Evolutionary conservation across 2,888 invertebrate species (phyloP), one percentile per base, ranked within the genome.

Genomic region (Drosophila mettleri): DNA sequence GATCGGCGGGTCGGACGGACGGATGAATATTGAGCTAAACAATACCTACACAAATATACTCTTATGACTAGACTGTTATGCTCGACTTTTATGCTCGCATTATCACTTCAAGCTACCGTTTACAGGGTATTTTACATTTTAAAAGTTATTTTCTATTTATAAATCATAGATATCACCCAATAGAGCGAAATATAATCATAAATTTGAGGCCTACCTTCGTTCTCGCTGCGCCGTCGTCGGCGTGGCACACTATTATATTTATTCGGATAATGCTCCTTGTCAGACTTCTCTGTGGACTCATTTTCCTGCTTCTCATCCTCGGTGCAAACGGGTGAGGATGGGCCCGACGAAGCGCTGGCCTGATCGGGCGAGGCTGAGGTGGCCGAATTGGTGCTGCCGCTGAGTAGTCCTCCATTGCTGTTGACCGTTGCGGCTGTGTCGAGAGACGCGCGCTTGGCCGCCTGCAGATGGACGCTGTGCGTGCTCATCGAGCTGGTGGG

Each of bases 251-350:
- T 90, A 7, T 78, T 78, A 33, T 81, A 75, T 52, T 69, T 80
- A 52, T 61, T 65, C 24, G 58, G 55, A 53, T 88, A 88, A 71
- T 86, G 76, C 51, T 90, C 79, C 63, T 86, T 69, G 72, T 92
- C 81, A 16, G 91, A 92, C 87, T 94, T 94, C 89, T 94, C 94
- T 60, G 93, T 94, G 62, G 93, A 92, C 86, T 94, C 94, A 53
- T 93, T 93, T 78, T 94, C 94, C 84, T 94, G 94, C 78, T 94
- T 94, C 67, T 93, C 93, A 63, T 93, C 93, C 78, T 93, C 93
- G 1, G 93, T 93, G 58, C 92, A 91, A 18, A 92, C 92, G 3
- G 93, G 92, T 33, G 93, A 93, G 1, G 94, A 92, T 2, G 91
- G 92, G 10, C 91, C 92, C 5, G 92, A 92, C 16, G 92, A 92